phyloP scores from a whole-genome alignment of 2,797 vertebrate species.

The Enteromius trimaculatus region DNA sequence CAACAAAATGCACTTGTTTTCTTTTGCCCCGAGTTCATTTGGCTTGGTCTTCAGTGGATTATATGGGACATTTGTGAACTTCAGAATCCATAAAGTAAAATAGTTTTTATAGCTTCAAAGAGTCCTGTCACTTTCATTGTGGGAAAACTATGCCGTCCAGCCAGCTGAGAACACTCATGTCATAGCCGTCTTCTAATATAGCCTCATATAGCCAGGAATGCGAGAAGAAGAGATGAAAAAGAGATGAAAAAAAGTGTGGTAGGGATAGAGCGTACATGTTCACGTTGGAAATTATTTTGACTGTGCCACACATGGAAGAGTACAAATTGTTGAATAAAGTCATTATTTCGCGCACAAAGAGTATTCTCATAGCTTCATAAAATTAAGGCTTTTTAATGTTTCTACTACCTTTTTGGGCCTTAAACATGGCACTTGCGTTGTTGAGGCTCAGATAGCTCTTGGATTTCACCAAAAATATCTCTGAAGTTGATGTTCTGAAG shows the following conservation, averaged over 20 bases:
- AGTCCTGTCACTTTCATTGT: constrained; percentile 24
- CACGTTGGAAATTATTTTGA: constrained; percentile 1
- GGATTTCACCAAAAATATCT: not conserved
- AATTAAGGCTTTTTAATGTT: not conserved
- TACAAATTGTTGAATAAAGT: not conserved
- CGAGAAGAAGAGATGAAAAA: constrained; percentile 29
- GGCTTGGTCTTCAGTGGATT: constrained; percentile 11
- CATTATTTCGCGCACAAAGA: not conserved
- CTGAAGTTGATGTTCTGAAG: not conserved
- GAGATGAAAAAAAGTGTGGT: constrained; percentile 7
- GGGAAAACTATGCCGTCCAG: constrained; percentile 7
- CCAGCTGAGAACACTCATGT: constrained; percentile 29
- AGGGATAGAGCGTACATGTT: constrained; percentile 2
- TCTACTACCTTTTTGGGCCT: not conserved
- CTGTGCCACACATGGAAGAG: not conserved
- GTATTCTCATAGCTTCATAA: not conserved
- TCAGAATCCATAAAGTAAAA: constrained; percentile 24
- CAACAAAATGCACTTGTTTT: not conserved
- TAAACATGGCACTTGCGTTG: not conserved
- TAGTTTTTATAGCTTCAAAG: constrained; percentile 30
- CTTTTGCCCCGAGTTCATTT: not conserved
- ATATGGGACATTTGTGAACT: constrained; percentile 25
- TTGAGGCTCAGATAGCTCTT: not conserved
- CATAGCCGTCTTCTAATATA: constrained; percentile 27
- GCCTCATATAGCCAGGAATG: constrained; percentile 43